phyloP scores from a whole-genome alignment of 2,113 vertebrate genomes.

The Laterallus jamaicensis region DNA sequence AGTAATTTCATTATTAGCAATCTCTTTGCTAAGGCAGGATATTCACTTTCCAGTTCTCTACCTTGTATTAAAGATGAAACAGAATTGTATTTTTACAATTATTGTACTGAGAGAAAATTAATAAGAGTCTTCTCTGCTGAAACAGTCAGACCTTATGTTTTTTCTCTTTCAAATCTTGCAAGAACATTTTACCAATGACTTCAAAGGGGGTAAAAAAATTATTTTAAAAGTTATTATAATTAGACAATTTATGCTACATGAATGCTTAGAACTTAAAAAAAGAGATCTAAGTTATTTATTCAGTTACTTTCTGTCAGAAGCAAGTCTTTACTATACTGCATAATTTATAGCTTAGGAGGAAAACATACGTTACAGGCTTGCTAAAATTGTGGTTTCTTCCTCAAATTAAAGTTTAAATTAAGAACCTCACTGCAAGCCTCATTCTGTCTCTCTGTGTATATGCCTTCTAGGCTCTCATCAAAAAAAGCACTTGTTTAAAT shows the following conservation, averaged over 20 bases:
- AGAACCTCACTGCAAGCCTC: background rate
- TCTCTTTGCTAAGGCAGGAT: conserved; percentile 8
- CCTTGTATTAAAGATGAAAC: conserved; percentile 53
- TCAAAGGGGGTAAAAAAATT: background rate
- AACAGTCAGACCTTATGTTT: conserved; percentile 10
- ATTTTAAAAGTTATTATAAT: background rate
- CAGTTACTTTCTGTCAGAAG: background rate
- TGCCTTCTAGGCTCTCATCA: background rate
- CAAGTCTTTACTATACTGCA: background rate
- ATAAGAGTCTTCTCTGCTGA: background rate
- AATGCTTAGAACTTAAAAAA: background rate
- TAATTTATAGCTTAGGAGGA: conserved; percentile 11
- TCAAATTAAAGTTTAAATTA: background rate
- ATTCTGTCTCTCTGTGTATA: background rate
- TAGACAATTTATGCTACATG: background rate
- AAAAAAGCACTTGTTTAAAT: background rate
- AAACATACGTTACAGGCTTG: background rate
- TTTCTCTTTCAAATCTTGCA: conserved; percentile 13
- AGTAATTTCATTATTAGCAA: conserved; percentile 33
- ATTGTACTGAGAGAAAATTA: conserved; percentile 32
- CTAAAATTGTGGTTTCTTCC: background rate
- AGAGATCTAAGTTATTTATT: background rate
- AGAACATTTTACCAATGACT: background rate
- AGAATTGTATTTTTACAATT: conserved; percentile 49
- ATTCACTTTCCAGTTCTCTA: conserved; percentile 1